Conservation (phyloP, 2,797 vertebrate genomes). For the Cossypha niveicapilla region DNA sequence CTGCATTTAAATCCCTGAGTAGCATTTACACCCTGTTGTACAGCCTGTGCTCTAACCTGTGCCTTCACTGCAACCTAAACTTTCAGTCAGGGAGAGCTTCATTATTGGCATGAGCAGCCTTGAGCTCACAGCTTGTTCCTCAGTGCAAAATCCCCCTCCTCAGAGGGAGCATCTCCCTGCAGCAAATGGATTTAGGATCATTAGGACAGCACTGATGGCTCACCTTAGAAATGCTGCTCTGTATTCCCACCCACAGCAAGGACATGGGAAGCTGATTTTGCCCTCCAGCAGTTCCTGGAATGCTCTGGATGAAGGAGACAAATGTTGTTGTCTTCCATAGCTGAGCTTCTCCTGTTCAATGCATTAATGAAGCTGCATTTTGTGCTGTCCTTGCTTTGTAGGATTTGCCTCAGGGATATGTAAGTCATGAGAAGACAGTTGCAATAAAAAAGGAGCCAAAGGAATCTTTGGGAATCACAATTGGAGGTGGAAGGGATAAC, state of each 20-base stretch:
- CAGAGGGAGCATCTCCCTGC: background rate
- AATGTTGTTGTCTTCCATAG: background rate
- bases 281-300: background rate
- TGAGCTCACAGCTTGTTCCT: background rate
- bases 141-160: background rate
- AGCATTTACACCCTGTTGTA: background rate
- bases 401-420: slow-evolving; percentile 86
- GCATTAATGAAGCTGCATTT: background rate
- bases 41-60: background rate
- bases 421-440: slow-evolving; percentile 86
- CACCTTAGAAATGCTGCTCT: background rate
- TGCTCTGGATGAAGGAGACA: background rate
- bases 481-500: slow-evolving; percentile 88
- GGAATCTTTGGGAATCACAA: slow-evolving; percentile 91
- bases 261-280: background rate
- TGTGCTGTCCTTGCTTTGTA: slow-evolving; percentile 25
- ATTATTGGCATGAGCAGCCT: background rate
- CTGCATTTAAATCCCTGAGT: background rate
- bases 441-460: slow-evolving; percentile 89
- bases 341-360: background rate
- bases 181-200: background rate
- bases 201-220: background rate
- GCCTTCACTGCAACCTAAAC: background rate
- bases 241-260: background rate
- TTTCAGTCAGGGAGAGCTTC: background rate